These are phyloP conservation scores for Sussaba pulchella DNA, from an alignment of 2,888 invertebrate genomes.

Conservation along the genomic window DNA sequence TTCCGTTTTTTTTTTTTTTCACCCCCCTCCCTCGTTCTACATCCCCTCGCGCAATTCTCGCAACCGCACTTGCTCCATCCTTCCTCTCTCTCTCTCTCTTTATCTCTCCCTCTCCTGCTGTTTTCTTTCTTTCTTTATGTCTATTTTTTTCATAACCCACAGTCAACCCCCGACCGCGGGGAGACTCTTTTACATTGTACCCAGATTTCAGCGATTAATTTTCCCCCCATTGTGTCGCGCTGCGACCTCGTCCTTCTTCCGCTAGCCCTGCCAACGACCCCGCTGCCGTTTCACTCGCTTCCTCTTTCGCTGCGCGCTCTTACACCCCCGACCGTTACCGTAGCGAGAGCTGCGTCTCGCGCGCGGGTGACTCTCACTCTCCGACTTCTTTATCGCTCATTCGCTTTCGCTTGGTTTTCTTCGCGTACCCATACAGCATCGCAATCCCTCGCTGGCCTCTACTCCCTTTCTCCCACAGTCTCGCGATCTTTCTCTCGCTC, in stretches of 20 bases:
- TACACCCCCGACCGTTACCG: not conserved
- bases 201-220: slow-evolving; percentile 84
- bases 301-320: slow-evolving; percentile 59
- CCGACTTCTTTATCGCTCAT: slow-evolving; percentile 34
- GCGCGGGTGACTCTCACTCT: slow-evolving; percentile 75
- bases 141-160: slow-evolving; percentile 59
- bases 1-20: slow-evolving; percentile 78
- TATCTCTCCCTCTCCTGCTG: slow-evolving; percentile 8
- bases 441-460: slow-evolving; percentile 32
- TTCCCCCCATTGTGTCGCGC: slow-evolving; percentile 79
- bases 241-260: slow-evolving; percentile 44
- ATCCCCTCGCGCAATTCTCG: slow-evolving; percentile 24
- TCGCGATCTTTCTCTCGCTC: too few relatives aligned
- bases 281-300: slow-evolving; percentile 72
- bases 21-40: not conserved
- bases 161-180: slow-evolving; percentile 74
- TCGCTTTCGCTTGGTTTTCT: slow-evolving; percentile 53
- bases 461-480: slow-evolving; percentile 33
- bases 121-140: slow-evolving; percentile 47
- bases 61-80: slow-evolving; percentile 24
- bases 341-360: slow-evolving; percentile 74
- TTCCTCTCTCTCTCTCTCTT: slow-evolving; percentile 11
- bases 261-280: not conserved
- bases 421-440: slow-evolving; percentile 24
- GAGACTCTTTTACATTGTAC: slow-evolving; percentile 82